Conservation (phyloP, 2,113 vertebrate genomes). For the Casuarius casuarius region DNA sequence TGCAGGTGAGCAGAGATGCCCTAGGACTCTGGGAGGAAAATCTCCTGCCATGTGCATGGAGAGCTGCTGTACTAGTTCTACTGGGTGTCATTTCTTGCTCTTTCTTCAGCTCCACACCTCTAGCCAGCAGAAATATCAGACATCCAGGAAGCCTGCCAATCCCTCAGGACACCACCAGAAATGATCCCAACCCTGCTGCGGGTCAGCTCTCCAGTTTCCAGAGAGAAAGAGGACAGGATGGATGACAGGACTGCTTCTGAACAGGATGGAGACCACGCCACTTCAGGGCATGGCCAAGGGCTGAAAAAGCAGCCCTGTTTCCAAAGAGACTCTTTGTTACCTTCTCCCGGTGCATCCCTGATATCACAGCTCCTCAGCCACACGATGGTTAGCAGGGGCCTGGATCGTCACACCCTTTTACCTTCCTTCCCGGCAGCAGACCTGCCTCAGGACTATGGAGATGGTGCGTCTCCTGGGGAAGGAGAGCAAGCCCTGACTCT, state of each 20-base stretch:
- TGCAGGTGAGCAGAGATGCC: neutral
- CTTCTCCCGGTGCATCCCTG: slow-evolving; percentile 77
- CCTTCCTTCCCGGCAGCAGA: slow-evolving; percentile 67
- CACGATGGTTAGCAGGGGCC: slow-evolving; percentile 65
- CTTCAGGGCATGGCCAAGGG: slow-evolving; percentile 66
- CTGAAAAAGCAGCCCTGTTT: slow-evolving; percentile 75
- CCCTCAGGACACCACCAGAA: neutral
- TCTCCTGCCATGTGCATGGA: neutral
- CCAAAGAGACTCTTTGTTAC: slow-evolving; percentile 74
- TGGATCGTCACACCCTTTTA: slow-evolving; percentile 78
- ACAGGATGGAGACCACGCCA: slow-evolving; percentile 64
- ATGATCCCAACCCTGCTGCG: neutral
- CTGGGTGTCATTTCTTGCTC: neutral
- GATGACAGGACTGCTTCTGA: slow-evolving; percentile 74
- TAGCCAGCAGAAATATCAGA: neutral
- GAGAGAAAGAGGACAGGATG: slow-evolving; percentile 55
- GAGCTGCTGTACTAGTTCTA: neutral
- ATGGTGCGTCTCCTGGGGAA: slow-evolving; percentile 71
- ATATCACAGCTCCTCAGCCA: slow-evolving; percentile 83
- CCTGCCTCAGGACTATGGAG: slow-evolving; percentile 71
- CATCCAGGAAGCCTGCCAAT: neutral
- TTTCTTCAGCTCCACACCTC: neutral
- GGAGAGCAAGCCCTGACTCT: slow-evolving; percentile 57
- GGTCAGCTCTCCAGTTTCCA: neutral
- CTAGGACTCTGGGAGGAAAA: neutral